These are phyloP conservation scores for Cladorhizidae sp. DNA, from an alignment of 37 sponge, comb jelly and placozoan genomes.

Conservation along the genomic window DNA sequence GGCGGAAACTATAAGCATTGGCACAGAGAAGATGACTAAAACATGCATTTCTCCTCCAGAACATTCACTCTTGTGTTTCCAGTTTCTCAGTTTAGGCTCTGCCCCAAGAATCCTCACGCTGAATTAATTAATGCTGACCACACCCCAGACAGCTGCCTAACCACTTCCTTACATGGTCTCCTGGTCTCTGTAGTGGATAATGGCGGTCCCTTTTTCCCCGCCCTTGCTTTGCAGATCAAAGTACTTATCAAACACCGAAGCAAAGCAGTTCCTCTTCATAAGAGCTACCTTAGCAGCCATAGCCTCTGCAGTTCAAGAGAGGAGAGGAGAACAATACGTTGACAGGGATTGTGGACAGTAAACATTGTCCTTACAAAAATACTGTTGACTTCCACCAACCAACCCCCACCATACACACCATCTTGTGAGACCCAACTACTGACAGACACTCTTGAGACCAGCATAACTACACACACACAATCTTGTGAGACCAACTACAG, in stretches of 20 bases:
- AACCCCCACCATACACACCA: neutral
- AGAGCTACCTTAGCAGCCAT: slow-evolving; percentile 81
- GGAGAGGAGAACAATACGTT: neutral
- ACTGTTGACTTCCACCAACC: neutral
- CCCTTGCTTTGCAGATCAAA: slow-evolving; percentile 86
- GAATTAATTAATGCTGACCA: too few relatives aligned
- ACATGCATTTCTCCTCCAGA: too few relatives aligned
- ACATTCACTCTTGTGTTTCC: too few relatives aligned
- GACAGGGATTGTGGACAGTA: neutral
- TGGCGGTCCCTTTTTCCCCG: slow-evolving; percentile 65
- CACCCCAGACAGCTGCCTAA: too few relatives aligned
- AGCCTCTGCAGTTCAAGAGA: slow-evolving; percentile 38
- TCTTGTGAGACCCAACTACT: too few relatives aligned
- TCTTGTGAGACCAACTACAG: too few relatives aligned
- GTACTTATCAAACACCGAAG: slow-evolving; percentile 94
- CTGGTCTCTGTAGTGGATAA: slow-evolving; percentile 93
- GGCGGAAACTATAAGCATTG: too few relatives aligned
- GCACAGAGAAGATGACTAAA: too few relatives aligned
- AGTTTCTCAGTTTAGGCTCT: too few relatives aligned
- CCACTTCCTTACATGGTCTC: slow-evolving; percentile 87
- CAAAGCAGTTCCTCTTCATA: slow-evolving; percentile 97
- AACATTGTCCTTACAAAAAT: neutral
- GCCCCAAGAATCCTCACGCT: too few relatives aligned
- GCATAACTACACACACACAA: too few relatives aligned
- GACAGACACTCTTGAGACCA: too few relatives aligned